phyloP scores from a whole-genome alignment of 2,797 vertebrate species.

The Sciurus vulgaris region DNA sequence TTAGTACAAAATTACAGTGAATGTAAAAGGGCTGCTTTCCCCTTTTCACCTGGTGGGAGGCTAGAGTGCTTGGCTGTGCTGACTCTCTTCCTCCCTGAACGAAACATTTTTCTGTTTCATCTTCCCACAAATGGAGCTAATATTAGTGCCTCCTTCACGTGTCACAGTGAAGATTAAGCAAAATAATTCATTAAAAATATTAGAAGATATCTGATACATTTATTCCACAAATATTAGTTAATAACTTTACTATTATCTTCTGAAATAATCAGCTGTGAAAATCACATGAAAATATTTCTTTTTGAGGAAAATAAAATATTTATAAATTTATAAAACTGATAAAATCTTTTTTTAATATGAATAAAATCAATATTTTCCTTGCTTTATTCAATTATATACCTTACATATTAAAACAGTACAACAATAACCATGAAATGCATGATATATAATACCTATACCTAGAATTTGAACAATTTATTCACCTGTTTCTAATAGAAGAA shows the following conservation, averaged over 20 bases:
- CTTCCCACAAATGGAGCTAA: neutral
- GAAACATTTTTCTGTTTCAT: neutral
- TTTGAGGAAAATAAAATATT: neutral
- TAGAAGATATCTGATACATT: neutral
- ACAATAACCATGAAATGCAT: neutral
- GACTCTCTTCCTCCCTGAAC: neutral
- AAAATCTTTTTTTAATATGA: neutral
- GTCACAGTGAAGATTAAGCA: neutral
- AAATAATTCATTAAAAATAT: neutral
- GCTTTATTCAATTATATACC: neutral
- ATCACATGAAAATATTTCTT: neutral
- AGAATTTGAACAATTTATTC: neutral
- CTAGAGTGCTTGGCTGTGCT: neutral
- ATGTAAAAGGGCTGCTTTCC: neutral
- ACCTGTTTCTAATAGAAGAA: neutral
- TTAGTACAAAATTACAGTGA: no score
- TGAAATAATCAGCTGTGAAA: neutral
- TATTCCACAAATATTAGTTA: neutral
- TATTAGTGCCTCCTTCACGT: neutral
- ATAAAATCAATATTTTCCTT: neutral
- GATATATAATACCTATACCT: neutral
- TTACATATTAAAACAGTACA: neutral
- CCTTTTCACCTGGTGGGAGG: neutral
- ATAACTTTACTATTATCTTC: neutral
- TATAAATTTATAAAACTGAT: neutral